Base-by-base conservation (phyloP, 2,113 vertebrate species). In the Malurus elegans region DNA sequence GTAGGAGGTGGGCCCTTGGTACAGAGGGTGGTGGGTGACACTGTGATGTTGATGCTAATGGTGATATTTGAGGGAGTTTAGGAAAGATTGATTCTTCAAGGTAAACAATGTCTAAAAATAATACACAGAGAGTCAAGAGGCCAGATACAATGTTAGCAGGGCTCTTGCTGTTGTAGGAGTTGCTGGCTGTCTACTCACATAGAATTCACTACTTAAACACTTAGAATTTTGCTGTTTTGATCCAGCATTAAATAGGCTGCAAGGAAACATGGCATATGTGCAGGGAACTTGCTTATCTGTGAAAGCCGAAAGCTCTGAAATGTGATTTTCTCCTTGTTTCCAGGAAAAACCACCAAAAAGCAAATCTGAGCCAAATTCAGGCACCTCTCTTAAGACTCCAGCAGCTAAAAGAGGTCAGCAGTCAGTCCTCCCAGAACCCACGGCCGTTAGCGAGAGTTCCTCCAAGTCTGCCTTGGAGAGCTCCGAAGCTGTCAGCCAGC, bases 281-380 rank as follows among this genome's bases (percentile, higher is more conserved):
- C 76, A 81, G 38, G 29, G 31, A 50, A 29, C 44, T 61, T 56
- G 54, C 18, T 88, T 79, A 54, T 19, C 74, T 65, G 24, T 61
- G 57, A 58, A 86, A 64, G 24, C 53, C 0, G 6, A 32, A 62
- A 76, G 42, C 64, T 82, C 84, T 95, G 65, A 86, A 86, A 53
- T 48, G 32, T 40, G 56, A 20, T 23, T 84, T 1, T 50, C 74
- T 87, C 71, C 88, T 92, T 96, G 44, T 92, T 96, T 95, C 66
- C 93, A 98, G 98, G 98, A 98, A 96, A 98, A 98, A 79, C 97
- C 97, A 95, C 76, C 95, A 73, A 98, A 98, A 98, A 94, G 56
- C 95, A 98, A 97, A 97, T 80, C 98, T 91, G 98, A 98, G 82
- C 95, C 97, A 83, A 94, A 93, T 96, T 96, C 97, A 8, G 76